These are phyloP conservation scores for Poeciliopsis prolifica DNA, from an alignment of 2,113 vertebrate species.

Conservation along the genomic window DNA sequence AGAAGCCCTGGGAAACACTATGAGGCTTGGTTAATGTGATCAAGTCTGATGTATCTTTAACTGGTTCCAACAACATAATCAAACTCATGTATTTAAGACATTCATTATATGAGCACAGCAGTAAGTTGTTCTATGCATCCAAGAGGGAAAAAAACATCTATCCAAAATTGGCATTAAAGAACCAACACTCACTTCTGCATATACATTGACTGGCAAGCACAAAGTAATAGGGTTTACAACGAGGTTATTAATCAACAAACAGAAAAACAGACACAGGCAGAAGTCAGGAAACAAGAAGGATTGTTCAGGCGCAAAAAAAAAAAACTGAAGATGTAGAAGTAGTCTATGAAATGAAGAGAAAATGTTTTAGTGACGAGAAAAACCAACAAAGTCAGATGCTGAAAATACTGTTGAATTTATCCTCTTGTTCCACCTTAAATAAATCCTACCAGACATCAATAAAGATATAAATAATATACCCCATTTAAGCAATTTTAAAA, in stretches of 20 bases:
- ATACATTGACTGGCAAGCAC: conserved; percentile 54
- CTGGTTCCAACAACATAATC: neutral
- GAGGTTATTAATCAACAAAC: conserved; percentile 17
- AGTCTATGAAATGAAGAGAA: conserved; percentile 1
- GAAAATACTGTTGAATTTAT: neutral
- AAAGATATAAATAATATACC: neutral
- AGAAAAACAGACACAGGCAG: conserved; percentile 5
- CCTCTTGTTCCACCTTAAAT: conserved; percentile 24
- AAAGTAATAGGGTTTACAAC: conserved; percentile 7
- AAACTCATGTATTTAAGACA: neutral
- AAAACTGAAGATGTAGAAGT: conserved; percentile 4
- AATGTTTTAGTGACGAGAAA: neutral
- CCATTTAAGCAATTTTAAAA: neutral
- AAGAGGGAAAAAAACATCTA: neutral
- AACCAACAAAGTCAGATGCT: neutral
- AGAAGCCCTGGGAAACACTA: conserved; percentile 20
- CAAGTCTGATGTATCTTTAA: neutral
- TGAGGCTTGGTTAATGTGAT: neutral
- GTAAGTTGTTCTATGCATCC: neutral
- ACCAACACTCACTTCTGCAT: conserved; percentile 55
- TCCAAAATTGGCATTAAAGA: neutral
- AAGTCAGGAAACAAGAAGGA: neutral
- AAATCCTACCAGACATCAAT: neutral
- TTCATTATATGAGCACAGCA: too few species aligned
- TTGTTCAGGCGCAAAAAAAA: conserved; percentile 11